Conservation (phyloP, 2,113 vertebrate genomes). For the Antigone vipio region DNA sequence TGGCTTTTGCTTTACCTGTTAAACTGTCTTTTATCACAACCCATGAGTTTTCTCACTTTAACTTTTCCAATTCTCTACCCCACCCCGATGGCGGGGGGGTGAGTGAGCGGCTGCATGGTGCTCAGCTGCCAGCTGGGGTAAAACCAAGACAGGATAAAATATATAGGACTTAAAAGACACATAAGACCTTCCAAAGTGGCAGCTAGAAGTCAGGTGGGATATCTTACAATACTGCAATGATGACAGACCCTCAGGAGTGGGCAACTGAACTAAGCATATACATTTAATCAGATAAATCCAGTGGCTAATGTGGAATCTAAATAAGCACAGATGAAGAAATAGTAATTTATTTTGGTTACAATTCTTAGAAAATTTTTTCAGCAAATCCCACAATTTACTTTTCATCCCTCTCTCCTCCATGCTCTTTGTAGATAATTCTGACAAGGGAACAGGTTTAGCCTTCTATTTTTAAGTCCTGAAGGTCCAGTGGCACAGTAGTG, state of each 20-base stretch:
- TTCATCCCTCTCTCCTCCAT: neutral
- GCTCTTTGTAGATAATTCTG: neutral
- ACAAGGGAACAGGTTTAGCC: neutral
- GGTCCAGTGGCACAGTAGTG: neutral
- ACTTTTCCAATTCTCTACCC: too few relatives aligned
- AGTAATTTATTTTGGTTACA: neutral
- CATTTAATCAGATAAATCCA: neutral
- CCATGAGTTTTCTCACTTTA: too few relatives aligned
- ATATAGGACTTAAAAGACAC: neutral
- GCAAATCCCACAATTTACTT: neutral
- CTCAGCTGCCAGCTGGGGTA: too few relatives aligned
- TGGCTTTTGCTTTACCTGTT: too few relatives aligned
- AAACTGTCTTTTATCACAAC: too few relatives aligned
- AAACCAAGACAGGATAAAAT: neutral
- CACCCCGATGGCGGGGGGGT: too few relatives aligned
- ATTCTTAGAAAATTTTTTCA: neutral
- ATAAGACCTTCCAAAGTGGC: neutral
- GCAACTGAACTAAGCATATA: neutral
- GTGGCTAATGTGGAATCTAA: neutral
- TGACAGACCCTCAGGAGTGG: rapidly evolving
- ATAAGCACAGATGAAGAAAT: neutral
- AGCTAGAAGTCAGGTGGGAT: neutral
- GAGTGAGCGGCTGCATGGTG: too few relatives aligned
- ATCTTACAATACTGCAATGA: rapidly evolving
- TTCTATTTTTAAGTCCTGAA: neutral